Percentiles rank a stretch among this genome's conserved stretches.
These are phyloP conservation scores for Drosophila mauritiana DNA, from an alignment of 1,140 invertebrate genomes.

Conservation along the genomic window DNA sequence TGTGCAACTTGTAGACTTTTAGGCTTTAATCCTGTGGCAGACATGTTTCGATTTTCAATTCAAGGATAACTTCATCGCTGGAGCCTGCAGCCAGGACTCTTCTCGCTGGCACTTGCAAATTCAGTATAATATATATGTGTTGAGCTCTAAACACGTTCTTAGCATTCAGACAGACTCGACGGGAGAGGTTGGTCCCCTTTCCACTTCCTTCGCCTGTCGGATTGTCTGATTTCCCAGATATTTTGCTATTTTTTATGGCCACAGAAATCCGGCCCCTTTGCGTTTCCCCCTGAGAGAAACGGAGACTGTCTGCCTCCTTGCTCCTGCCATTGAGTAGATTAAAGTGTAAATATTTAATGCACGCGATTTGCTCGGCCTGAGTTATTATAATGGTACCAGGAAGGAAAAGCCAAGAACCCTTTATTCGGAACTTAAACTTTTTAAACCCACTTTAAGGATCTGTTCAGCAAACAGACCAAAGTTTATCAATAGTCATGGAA, in stretches of 20 bases:
- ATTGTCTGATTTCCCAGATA: conserved; percentile 74
- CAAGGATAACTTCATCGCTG: conserved; percentile 17
- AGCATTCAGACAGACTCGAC: conserved; percentile 54
- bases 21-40: conserved; percentile 30
- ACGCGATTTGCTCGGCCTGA: conserved; percentile 72
- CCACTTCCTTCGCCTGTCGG: conserved; percentile 40
- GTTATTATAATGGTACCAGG: conserved; percentile 62
- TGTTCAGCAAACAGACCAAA: neutral
- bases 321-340: conserved; percentile 74
- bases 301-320: conserved; percentile 46
- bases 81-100: conserved; percentile 1
- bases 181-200: neutral
- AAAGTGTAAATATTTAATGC: conserved; percentile 80
- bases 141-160: conserved; percentile 60
- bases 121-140: conserved; percentile 34
- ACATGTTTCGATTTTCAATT: conserved; percentile 33
- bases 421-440: conserved; percentile 13
- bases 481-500: neutral
- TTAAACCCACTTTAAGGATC: conserved; percentile 4
- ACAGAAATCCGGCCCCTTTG: conserved; percentile 38
- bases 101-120: conserved; percentile 21
- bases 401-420: neutral
- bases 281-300: conserved; percentile 15
- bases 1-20: conserved; percentile 22
- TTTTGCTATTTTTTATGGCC: conserved; percentile 81